Conservation (phyloP, 2,888 invertebrate species). For the Caradrina clavipalpis region DNA sequence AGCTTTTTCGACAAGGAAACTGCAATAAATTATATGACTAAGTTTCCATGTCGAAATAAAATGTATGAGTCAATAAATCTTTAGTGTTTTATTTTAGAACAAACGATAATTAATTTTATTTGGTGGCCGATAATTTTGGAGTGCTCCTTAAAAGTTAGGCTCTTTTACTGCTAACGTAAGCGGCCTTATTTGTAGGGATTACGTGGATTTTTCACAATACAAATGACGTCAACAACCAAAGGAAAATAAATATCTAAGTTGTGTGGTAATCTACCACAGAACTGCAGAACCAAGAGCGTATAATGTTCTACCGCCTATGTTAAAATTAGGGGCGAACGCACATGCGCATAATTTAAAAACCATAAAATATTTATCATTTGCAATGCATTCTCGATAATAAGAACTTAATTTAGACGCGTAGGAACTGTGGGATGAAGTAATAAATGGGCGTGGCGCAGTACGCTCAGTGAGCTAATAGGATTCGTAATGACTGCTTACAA, state of each 20-base stretch:
- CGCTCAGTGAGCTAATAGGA: background rate
- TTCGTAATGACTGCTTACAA: conserved; percentile 1
- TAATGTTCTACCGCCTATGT: background rate
- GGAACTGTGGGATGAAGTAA: conserved; percentile 1
- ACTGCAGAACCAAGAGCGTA: background rate
- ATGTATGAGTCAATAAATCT: conserved; percentile 21
- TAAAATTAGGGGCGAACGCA: background rate
- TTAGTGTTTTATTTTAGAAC: conserved; percentile 31
- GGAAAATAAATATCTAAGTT: conserved; percentile 1
- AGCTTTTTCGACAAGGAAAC: conserved; percentile 20
- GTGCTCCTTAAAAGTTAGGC: conserved; percentile 31
- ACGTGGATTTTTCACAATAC: conserved; percentile 1
- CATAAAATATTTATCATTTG: background rate
- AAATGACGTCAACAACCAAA: conserved; percentile 22
- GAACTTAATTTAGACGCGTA: background rate
- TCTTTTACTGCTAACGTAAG: conserved; percentile 23
- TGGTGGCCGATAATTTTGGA: conserved; percentile 14
- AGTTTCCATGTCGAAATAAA: conserved; percentile 14
- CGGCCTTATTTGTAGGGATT: conserved; percentile 26
- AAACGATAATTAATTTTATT: conserved; percentile 49
- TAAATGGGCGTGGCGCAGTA: conserved; percentile 2
- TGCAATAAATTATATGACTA: conserved; percentile 3
- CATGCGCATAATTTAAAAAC: background rate
- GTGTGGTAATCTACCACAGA: background rate
- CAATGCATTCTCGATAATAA: background rate